phyloP scores from a whole-genome alignment of 2,888 invertebrate genomes.

The Rhagonycha lutea region DNA sequence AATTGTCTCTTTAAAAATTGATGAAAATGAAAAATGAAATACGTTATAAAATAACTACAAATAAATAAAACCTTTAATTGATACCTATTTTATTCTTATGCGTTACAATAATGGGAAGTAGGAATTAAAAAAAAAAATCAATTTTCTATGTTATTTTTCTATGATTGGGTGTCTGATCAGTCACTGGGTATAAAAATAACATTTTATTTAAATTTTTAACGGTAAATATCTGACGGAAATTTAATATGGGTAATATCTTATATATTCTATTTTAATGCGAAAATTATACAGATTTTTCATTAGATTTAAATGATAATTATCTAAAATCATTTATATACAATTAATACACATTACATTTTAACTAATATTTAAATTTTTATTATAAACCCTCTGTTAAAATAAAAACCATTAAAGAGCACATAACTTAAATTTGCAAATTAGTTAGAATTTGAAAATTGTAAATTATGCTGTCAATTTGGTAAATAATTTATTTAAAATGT shows the following conservation, averaged over 20 bases:
- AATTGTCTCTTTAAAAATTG: no score
- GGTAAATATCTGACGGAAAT: not conserved
- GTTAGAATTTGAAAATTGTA: not conserved
- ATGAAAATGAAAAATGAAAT: no score
- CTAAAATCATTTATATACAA: not conserved
- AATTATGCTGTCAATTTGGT: not conserved
- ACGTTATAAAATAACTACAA: no score
- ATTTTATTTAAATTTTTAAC: not conserved
- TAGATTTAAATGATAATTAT: not conserved
- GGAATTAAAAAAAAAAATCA: no score
- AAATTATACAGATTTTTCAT: not conserved
- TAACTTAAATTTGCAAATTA: not conserved
- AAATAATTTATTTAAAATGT: not conserved
- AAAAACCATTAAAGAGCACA: not conserved
- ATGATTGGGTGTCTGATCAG: no score
- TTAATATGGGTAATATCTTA: not conserved
- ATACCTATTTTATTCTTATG: no score
- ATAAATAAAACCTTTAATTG: no score
- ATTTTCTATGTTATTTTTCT: no score
- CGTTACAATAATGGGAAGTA: no score
- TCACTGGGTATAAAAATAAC: no score
- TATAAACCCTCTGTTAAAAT: not conserved
- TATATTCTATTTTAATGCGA: not conserved
- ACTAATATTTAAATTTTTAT: not conserved
- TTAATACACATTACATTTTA: not conserved